phyloP scores from a whole-genome alignment of 2,113 vertebrate species.

The Sinocyclocheilus grahami region DNA sequence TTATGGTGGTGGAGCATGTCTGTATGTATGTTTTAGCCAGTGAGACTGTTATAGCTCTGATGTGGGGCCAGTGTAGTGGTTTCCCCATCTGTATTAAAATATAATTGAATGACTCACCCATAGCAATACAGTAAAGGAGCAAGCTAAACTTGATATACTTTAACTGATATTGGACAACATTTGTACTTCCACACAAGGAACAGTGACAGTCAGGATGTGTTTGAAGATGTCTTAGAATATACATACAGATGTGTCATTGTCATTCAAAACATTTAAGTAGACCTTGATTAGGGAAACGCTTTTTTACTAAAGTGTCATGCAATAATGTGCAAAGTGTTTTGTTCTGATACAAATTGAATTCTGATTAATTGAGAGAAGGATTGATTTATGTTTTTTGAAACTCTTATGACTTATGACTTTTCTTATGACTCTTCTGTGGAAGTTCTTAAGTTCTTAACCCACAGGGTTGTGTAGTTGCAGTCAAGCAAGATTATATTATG shows the following conservation, averaged over 20 bases:
- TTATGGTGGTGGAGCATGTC: background rate
- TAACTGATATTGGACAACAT: background rate
- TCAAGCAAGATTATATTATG: background rate
- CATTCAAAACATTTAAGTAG: background rate
- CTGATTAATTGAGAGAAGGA: background rate
- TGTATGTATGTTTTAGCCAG: constrained; percentile 2
- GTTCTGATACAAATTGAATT: background rate
- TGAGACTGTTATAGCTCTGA: constrained; percentile 22
- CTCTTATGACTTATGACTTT: background rate
- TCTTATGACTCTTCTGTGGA: too few relatives aligned
- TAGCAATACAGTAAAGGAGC: constrained; percentile 2
- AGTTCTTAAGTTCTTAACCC: background rate
- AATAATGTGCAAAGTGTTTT: background rate
- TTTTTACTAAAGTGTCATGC: background rate
- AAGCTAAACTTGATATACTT: background rate
- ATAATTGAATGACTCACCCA: constrained; percentile 11
- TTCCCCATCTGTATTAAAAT: constrained; percentile 30
- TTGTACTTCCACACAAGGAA: background rate
- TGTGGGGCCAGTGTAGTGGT: constrained; percentile 12
- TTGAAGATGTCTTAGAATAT: background rate
- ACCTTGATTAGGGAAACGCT: background rate
- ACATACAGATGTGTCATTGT: background rate
- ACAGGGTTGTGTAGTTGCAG: background rate
- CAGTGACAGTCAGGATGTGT: background rate
- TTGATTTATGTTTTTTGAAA: too few relatives aligned